Percentiles rank a stretch among this genome's conserved stretches.
Evolutionary conservation across 2,888 invertebrate species (phyloP).

Genomic region (Sinopyrophorus schimmeli): DNA sequence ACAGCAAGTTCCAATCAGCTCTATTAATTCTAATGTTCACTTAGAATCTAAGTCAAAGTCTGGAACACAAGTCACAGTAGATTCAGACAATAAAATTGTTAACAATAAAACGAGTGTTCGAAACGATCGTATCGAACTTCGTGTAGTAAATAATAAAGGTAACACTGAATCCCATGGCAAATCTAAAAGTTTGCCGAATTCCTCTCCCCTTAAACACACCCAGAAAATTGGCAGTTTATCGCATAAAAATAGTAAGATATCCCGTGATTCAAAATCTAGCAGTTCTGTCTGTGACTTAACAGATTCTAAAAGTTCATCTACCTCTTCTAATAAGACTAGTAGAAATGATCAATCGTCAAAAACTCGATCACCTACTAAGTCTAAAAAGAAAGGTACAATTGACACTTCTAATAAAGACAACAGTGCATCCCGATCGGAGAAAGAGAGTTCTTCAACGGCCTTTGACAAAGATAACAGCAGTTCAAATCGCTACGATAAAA

Average conservation of each 20-base stretch:
- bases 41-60: slow-evolving; percentile 47
- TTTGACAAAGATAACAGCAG: slow-evolving; percentile 15
- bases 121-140: slow-evolving; percentile 53
- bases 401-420: slow-evolving; percentile 14
- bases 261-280: slow-evolving; percentile 33
- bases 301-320: slow-evolving; percentile 38
- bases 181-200: slow-evolving; percentile 39
- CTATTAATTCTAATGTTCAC: slow-evolving; percentile 44
- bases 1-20: slow-evolving; percentile 35
- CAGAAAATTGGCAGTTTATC: slow-evolving; percentile 36
- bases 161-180: slow-evolving; percentile 39
- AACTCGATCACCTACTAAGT: slow-evolving; percentile 37
- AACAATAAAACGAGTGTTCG: slow-evolving; percentile 53
- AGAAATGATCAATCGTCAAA: slow-evolving; percentile 36
- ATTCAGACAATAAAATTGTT: slow-evolving; percentile 53
- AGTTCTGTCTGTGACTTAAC: slow-evolving; percentile 7
- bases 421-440: background rate
- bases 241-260: slow-evolving; percentile 42
- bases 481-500: slow-evolving; percentile 16
- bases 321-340: slow-evolving; percentile 49
- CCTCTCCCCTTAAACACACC: slow-evolving; percentile 42
- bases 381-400: slow-evolving; percentile 38
- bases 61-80: slow-evolving; percentile 42
- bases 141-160: slow-evolving; percentile 52
- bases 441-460: slow-evolving; percentile 2